phyloP scores from a whole-genome alignment of 2,888 invertebrate species.

The Eupeodes latifasciatus region DNA sequence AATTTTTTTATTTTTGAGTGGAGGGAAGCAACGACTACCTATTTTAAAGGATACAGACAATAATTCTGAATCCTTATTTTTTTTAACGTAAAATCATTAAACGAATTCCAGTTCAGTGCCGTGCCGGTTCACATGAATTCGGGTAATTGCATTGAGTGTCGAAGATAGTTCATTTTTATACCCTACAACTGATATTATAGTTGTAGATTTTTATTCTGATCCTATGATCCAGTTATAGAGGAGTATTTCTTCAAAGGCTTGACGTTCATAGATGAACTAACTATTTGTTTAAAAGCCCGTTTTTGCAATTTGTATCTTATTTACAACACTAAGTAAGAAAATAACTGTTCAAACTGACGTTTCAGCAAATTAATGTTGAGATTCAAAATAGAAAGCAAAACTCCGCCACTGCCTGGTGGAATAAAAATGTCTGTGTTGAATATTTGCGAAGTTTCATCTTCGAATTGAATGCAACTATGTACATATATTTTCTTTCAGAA shows the following conservation, averaged over 20 bases:
- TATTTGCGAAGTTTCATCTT: neutral
- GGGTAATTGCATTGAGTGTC: neutral
- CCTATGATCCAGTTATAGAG: no score
- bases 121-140: neutral
- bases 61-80: neutral
- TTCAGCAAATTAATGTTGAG: no score
- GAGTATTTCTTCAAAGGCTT: no score
- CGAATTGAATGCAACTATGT: neutral
- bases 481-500: neutral
- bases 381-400: no score
- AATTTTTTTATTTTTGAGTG: neutral
- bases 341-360: no score
- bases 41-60: neutral
- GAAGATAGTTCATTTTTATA: no score
- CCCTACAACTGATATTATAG: no score
- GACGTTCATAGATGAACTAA: no score
- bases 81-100: neutral
- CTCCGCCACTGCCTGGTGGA: neutral
- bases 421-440: conserved; percentile 6
- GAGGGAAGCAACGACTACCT: neutral
- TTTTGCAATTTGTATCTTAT: no score
- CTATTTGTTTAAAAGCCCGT: no score
- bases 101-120: neutral
- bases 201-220: no score
- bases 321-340: no score